Evolutionary conservation across 2,888 invertebrate genomes (phyloP).

Genomic region (Anaspis maculata): DNA sequence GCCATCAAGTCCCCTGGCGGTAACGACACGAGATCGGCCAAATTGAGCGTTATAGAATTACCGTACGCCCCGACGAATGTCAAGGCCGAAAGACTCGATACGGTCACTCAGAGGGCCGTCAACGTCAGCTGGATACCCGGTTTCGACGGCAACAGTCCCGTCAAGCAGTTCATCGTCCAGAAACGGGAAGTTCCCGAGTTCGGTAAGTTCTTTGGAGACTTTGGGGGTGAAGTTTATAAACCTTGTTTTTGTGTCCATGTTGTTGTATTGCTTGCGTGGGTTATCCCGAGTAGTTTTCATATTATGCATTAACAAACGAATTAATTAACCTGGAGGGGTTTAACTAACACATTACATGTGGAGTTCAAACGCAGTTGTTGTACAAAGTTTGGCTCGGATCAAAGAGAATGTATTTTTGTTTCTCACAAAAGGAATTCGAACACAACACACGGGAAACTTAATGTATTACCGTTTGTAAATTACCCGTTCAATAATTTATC

Average conservation of each 20-base stretch:
- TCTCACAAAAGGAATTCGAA: too few species aligned
- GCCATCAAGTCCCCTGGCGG: slow-evolving; percentile 84
- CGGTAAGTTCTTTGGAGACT: slow-evolving; percentile 48
- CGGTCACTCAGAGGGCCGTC: slow-evolving; percentile 64
- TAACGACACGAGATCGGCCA: slow-evolving; percentile 82
- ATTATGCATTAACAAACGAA: too few species aligned
- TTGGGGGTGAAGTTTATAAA: slow-evolving; percentile 21
- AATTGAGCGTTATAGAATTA: slow-evolving; percentile 83
- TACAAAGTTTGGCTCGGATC: too few species aligned
- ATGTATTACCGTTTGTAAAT: too few species aligned
- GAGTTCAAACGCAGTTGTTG: too few species aligned
- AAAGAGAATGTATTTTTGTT: too few species aligned
- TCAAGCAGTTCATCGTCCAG: slow-evolving; percentile 87
- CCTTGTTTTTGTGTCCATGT: slow-evolving; percentile 34
- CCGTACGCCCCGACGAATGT: slow-evolving; percentile 90
- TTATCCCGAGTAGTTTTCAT: too few species aligned
- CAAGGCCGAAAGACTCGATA: slow-evolving; percentile 60
- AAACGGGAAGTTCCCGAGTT: slow-evolving; percentile 81
- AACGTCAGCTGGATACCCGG: slow-evolving; percentile 93
- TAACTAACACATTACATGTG: too few species aligned
- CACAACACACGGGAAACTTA: too few species aligned
- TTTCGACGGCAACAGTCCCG: slow-evolving; percentile 95
- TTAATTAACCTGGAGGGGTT: too few species aligned
- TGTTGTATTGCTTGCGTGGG: slow-evolving; percentile 1
- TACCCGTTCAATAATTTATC: too few species aligned